Evolutionary conservation across 2,888 invertebrate species (phyloP).

Genomic region (Leucania comma): DNA sequence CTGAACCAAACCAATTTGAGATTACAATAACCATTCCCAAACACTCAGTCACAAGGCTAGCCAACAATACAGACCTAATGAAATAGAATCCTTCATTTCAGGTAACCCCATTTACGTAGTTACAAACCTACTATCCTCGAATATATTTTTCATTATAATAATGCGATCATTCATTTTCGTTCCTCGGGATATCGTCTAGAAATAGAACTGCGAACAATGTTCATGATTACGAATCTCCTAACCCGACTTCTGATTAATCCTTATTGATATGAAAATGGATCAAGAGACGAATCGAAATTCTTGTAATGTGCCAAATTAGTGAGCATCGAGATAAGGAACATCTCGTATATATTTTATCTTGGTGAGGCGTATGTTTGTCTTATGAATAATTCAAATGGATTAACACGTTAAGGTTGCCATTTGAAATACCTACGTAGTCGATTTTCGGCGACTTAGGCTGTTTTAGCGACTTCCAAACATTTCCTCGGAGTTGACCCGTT

Average conservation of each 20-base stretch:
- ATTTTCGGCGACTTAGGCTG: conserved; percentile 2
- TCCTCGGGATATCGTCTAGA: conserved; percentile 47
- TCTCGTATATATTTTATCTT: conserved; percentile 38
- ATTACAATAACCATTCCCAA: conserved; percentile 56
- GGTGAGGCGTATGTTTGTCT: conserved; percentile 32
- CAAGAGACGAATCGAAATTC: conserved; percentile 54
- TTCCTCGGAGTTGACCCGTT: conserved; percentile 4
- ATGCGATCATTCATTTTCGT: conserved; percentile 52
- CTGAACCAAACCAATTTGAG: conserved; percentile 58
- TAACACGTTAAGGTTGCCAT: conserved; percentile 26
- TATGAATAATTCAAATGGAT: conserved; percentile 53
- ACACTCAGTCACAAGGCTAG: conserved; percentile 21
- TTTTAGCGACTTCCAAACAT: conserved; percentile 1
- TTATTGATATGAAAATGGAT: conserved; percentile 75
- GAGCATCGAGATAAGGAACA: conserved; percentile 46
- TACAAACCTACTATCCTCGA: conserved; percentile 32
- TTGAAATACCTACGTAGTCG: conserved; percentile 22
- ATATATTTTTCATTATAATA: conserved; percentile 53
- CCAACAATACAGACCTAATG: conserved; percentile 54
- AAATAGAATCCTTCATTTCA: conserved; percentile 41
- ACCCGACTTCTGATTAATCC: conserved; percentile 70
- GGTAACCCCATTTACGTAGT: conserved; percentile 43
- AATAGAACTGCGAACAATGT: conserved; percentile 67
- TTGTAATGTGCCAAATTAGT: conserved; percentile 58
- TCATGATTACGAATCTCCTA: conserved; percentile 68